phyloP scores from a whole-genome alignment of 2,797 vertebrate species.

The Gila robusta region DNA sequence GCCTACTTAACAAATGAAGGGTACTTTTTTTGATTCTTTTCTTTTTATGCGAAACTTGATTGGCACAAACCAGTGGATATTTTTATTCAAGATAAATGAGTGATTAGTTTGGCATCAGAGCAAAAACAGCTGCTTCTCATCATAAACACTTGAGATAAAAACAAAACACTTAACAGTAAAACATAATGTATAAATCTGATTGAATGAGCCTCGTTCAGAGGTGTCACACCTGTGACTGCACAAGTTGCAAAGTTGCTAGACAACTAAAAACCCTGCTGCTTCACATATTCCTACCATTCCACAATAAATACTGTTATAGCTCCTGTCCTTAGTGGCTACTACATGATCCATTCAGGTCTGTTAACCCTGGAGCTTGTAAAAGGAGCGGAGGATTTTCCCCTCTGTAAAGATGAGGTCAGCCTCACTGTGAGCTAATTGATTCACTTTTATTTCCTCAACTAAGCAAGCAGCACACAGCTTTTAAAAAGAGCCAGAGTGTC shows the following conservation, averaged over 20 bases:
- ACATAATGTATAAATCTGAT: background rate
- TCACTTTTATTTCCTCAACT: slow-evolving; percentile 37
- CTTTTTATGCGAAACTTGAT: background rate
- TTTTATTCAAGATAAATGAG: background rate
- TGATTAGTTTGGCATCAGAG: background rate
- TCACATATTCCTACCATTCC: too few relatives aligned
- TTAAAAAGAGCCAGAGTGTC: slow-evolving; percentile 32
- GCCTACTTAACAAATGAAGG: background rate
- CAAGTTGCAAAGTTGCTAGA: background rate
- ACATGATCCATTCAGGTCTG: slow-evolving; percentile 7
- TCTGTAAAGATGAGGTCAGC: slow-evolving; percentile 34
- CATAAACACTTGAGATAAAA: slow-evolving; percentile 6
- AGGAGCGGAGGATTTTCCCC: background rate
- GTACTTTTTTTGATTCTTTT: background rate
- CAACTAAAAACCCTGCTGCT: background rate
- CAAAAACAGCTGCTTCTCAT: slow-evolving; percentile 21
- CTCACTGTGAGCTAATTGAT: slow-evolving; percentile 48
- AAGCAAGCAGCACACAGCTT: slow-evolving; percentile 34
- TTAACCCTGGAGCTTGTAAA: slow-evolving; percentile 28
- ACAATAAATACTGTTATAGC: background rate
- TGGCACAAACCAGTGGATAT: background rate
- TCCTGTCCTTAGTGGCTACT: background rate
- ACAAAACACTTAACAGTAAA: slow-evolving; percentile 1
- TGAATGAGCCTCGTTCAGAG: background rate
- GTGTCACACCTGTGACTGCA: slow-evolving; percentile 3